Evolutionary conservation across 2,113 vertebrate genomes (phyloP).

Genomic region (Rostratula benghalensis): DNA sequence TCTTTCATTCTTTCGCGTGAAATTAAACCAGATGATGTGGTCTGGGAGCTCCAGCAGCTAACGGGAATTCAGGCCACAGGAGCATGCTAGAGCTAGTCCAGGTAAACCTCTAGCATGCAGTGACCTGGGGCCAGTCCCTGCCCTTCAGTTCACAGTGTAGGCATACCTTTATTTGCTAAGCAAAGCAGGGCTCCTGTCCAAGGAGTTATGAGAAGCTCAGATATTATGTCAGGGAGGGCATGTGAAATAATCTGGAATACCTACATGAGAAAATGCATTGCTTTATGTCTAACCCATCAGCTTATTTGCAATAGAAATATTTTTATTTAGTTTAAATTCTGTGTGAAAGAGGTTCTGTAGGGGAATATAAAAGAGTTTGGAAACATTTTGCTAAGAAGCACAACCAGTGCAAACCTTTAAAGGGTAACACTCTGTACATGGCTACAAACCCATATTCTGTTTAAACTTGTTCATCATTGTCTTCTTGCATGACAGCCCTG

Average conservation of each 20-base stretch:
- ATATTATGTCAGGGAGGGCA: neutral
- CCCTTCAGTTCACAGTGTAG: neutral
- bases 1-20: neutral
- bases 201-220: neutral
- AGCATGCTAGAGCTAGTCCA: neutral
- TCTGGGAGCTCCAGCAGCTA: neutral
- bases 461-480: constrained; percentile 73
- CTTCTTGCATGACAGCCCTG: constrained; percentile 44
- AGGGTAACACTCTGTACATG: constrained; percentile 27
- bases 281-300: neutral
- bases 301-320: neutral
- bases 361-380: neutral
- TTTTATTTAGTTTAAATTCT: neutral
- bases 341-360: neutral
- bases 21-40: neutral
- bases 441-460: constrained; percentile 62
- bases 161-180: neutral
- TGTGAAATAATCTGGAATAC: neutral
- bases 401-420: constrained; percentile 11
- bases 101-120: neutral
- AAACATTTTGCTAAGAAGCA: neutral
- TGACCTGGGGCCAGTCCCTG: neutral
- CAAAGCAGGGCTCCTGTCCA: neutral
- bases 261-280: neutral
- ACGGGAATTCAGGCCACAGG: neutral